These are phyloP conservation scores for Spizaetus ornatus DNA, from an alignment of 2,113 vertebrate species.

Conservation along the genomic window DNA sequence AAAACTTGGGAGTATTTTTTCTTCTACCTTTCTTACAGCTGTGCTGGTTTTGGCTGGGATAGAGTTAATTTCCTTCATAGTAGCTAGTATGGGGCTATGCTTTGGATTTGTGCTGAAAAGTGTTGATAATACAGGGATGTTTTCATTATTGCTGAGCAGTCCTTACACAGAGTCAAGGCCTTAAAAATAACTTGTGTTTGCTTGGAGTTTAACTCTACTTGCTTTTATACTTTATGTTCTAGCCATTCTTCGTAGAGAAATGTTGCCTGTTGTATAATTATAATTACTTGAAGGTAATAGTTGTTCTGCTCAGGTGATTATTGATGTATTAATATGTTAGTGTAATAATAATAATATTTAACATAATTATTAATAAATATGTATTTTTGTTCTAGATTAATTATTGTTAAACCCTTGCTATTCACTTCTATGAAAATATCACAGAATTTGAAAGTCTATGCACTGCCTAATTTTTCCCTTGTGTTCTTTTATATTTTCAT, in stretches of 20 bases:
- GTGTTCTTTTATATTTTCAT: not conserved
- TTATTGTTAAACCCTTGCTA: not conserved
- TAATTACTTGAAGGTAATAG: not conserved
- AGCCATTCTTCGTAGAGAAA: not conserved
- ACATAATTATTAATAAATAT: not conserved
- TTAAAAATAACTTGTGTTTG: not conserved
- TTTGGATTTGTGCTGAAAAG: no score
- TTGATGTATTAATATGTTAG: not conserved
- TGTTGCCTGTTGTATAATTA: not conserved
- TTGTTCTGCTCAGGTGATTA: not conserved
- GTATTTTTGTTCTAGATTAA: not conserved
- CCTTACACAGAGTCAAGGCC: no score
- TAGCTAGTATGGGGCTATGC: no score
- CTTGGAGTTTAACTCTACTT: not conserved
- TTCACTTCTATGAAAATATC: not conserved
- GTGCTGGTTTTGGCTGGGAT: no score
- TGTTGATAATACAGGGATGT: no score
- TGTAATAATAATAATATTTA: not conserved
- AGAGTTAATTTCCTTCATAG: no score
- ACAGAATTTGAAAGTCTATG: not conserved
- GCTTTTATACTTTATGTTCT: not conserved
- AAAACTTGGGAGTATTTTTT: no score
- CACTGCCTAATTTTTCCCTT: not conserved
- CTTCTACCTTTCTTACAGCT: no score
- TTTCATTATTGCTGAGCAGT: no score